These are phyloP conservation scores for Mustela nigripes DNA, from an alignment of 2,113 vertebrate species.

Conservation along the genomic window DNA sequence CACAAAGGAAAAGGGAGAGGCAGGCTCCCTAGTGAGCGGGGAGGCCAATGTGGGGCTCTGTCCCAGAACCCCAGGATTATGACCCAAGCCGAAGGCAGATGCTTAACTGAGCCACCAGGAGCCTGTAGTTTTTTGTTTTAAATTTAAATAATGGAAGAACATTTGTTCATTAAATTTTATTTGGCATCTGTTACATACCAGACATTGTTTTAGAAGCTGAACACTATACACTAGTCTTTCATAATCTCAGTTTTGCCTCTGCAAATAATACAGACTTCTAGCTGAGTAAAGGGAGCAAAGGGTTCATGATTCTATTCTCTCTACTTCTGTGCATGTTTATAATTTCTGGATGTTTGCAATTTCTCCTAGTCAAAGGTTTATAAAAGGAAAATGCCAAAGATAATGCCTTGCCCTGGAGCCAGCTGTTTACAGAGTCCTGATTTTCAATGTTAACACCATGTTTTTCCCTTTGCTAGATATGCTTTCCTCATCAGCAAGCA, in stretches of 20 bases:
- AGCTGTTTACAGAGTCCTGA: neutral
- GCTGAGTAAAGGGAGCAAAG: neutral
- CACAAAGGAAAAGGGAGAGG: too few relatives aligned
- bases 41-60: too few relatives aligned
- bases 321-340: neutral
- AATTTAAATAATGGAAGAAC: conserved; percentile 15
- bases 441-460: neutral
- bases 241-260: neutral
- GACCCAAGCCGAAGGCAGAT: too few relatives aligned
- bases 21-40: too few relatives aligned
- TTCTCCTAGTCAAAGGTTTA: neutral
- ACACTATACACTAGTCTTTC: neutral
- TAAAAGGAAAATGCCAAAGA: neutral
- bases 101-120: too few relatives aligned
- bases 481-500: conserved; percentile 85
- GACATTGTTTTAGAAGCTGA: neutral
- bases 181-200: neutral
- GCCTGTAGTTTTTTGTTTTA: neutral
- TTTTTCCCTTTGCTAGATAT: conserved; percentile 82
- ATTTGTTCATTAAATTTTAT: neutral
- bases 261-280: neutral
- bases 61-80: too few relatives aligned
- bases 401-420: neutral
- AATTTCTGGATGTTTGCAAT: conserved; percentile 11
- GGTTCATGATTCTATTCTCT: neutral